Conservation (phyloP, 2,113 vertebrate genomes). For the Herpailurus yagouaroundi region DNA sequence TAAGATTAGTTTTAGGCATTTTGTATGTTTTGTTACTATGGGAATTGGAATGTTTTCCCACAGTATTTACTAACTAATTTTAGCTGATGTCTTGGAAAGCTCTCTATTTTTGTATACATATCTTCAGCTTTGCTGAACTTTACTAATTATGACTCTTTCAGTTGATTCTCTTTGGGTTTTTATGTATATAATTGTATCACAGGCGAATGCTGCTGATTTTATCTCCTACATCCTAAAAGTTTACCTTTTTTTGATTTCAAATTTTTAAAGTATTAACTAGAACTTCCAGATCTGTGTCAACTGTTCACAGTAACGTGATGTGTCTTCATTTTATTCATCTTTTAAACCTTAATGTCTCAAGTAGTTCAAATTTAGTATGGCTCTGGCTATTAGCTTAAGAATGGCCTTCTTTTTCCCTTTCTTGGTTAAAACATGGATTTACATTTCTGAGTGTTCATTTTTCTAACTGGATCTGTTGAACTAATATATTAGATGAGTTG, state of each 20-base stretch:
- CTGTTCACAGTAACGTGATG: background rate
- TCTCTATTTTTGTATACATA: background rate
- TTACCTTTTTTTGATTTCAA: background rate
- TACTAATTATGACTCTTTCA: constrained; percentile 4
- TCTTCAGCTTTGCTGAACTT: background rate
- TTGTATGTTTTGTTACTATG: background rate
- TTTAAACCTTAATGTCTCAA: background rate
- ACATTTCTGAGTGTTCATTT: background rate
- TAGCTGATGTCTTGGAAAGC: background rate
- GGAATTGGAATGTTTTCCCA: background rate
- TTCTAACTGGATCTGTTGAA: background rate
- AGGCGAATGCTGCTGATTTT: background rate
- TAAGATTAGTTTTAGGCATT: constrained; percentile 2
- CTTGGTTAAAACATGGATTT: background rate
- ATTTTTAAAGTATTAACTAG: background rate
- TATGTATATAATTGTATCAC: background rate
- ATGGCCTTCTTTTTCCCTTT: background rate
- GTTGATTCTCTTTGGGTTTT: background rate
- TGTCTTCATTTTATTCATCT: background rate
- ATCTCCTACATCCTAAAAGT: background rate
- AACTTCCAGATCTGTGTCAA: background rate
- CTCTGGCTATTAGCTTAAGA: background rate
- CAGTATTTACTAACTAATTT: background rate
- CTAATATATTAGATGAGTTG: background rate
- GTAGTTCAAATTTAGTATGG: background rate